These are phyloP conservation scores for Eumacrocentrus americanus DNA, from an alignment of 2,888 invertebrate genomes.

Conservation along the genomic window DNA sequence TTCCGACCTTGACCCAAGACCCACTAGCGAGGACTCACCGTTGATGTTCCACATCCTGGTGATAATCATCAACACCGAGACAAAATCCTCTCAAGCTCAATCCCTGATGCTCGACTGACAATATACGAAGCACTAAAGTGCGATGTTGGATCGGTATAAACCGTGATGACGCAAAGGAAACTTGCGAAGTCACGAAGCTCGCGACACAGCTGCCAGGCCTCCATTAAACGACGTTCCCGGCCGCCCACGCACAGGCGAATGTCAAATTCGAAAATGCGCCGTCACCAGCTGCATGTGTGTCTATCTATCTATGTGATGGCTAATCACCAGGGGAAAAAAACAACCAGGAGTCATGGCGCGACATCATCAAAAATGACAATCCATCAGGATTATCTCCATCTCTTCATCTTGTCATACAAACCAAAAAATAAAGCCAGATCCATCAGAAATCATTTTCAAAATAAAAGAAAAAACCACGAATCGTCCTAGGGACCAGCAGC, in stretches of 20 bases:
- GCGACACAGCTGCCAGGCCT: constrained; percentile 44
- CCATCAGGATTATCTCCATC: too few species aligned
- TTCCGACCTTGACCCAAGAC: constrained; percentile 60
- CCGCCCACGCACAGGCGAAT: constrained; percentile 43
- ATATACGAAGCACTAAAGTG: neutral
- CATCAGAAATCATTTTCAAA: too few species aligned
- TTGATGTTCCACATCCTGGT: constrained; percentile 52
- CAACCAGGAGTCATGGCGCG: too few species aligned
- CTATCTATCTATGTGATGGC: too few species aligned
- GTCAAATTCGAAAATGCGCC: constrained; percentile 43
- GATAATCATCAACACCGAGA: too few species aligned
- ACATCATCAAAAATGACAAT: too few species aligned
- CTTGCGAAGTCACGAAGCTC: constrained; percentile 51
- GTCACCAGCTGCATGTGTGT: neutral
- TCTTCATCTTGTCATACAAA: too few species aligned
- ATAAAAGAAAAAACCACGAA: too few species aligned
- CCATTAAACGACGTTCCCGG: constrained; percentile 45
- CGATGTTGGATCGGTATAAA: neutral
- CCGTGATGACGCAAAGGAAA: constrained; percentile 34
- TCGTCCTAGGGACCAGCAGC: too few species aligned
- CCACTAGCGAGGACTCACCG: constrained; percentile 54
- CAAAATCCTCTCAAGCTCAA: too few species aligned
- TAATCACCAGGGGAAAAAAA: too few species aligned
- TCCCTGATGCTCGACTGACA: neutral
- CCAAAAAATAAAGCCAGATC: too few species aligned